A percentile compares a stretch with the other conserved stretches of the same genome.
Conservation (phyloP, 2,797 vertebrate species). For the Leucoraja ocellata region DNA sequence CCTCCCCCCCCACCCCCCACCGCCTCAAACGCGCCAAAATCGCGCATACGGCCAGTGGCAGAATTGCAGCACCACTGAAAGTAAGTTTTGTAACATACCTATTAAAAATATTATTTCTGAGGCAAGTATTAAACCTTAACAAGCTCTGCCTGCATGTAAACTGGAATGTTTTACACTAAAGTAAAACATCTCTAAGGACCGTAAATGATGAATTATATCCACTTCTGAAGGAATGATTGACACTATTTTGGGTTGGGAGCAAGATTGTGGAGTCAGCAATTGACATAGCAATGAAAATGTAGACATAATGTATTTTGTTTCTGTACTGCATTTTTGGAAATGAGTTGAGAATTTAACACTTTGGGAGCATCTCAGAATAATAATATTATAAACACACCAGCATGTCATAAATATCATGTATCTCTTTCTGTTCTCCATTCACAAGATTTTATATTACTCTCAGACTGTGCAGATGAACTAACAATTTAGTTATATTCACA, state of each 20-base stretch:
- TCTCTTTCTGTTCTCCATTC: neutral
- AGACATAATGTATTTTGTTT: neutral
- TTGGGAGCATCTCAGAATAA: neutral
- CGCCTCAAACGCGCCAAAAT: too few species aligned
- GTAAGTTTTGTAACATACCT: too few species aligned
- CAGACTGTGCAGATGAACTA: too few species aligned
- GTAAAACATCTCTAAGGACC: neutral
- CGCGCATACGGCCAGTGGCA: too few species aligned
- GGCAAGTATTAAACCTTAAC: neutral
- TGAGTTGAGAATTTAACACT: neutral
- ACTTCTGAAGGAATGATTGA: slow-evolving; percentile 12
- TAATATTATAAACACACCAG: neutral
- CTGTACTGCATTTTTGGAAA: neutral
- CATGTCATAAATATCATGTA: neutral
- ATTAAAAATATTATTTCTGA: neutral
- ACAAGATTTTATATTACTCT: neutral
- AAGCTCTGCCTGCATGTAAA: too few species aligned
- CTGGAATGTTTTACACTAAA: neutral
- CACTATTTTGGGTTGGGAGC: slow-evolving; percentile 3
- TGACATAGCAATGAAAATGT: neutral
- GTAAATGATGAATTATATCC: neutral
- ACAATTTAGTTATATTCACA: too few species aligned
- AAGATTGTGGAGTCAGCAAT: neutral
- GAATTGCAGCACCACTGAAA: too few species aligned
- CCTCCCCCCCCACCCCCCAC: too few species aligned